Conservation (phyloP, 2,888 invertebrate genomes). For the Dermolepida albohirtum region DNA sequence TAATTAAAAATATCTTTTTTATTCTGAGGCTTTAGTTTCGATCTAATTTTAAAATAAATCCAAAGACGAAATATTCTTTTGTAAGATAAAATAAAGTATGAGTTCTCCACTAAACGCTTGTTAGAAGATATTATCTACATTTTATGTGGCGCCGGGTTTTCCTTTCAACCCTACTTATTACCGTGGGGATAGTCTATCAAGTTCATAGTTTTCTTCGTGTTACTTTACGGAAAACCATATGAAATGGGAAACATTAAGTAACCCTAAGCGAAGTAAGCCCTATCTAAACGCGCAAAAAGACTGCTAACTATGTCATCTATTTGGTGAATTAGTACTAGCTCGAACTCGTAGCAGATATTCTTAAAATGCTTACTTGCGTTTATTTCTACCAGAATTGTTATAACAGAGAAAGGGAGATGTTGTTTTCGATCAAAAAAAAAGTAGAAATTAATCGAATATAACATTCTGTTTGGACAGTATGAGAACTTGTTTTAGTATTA, state of each 20-base stretch:
- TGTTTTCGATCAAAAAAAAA: constrained; percentile 17
- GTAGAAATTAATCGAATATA: background rate
- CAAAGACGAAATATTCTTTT: background rate
- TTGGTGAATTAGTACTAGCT: constrained; percentile 25
- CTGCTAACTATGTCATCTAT: constrained; percentile 27
- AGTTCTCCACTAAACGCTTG: constrained; percentile 41
- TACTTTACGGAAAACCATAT: constrained; percentile 28
- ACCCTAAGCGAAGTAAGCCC: constrained; percentile 32
- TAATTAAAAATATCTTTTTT: constrained; percentile 35
- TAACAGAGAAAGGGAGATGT: background rate
- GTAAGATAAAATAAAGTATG: constrained; percentile 17
- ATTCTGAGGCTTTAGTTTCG: constrained; percentile 15
- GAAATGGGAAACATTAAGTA: constrained; percentile 38
- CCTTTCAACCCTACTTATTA: constrained; percentile 29
- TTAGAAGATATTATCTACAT: constrained; percentile 43
- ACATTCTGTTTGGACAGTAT: too few species aligned
- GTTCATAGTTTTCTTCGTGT: constrained; percentile 22
- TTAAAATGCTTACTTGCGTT: constrained; percentile 12
- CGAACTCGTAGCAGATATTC: constrained; percentile 6
- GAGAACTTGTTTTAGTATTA: too few species aligned
- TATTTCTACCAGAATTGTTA: constrained; percentile 12
- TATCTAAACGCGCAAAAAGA: constrained; percentile 33
- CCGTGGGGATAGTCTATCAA: constrained; percentile 35
- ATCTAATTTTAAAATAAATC: constrained; percentile 28
- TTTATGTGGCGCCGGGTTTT: constrained; percentile 43